Conservation (phyloP, 2,888 invertebrate species). For the Orthosia cruda region DNA sequence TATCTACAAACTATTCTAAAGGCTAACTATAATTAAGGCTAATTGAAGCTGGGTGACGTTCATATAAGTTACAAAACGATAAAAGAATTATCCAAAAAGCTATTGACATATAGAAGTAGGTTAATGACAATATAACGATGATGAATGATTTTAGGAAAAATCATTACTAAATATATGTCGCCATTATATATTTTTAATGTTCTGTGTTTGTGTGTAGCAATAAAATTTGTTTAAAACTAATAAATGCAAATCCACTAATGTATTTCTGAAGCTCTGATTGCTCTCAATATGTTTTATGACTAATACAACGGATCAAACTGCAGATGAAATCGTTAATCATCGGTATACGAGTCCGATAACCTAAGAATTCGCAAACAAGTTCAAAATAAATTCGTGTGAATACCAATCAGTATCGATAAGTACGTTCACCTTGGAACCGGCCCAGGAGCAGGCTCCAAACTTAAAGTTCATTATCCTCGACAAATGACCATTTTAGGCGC, state of each 20-base stretch:
- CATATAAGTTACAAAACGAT: slow-evolving; percentile 55
- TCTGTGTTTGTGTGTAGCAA: slow-evolving; percentile 1
- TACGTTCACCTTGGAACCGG: slow-evolving; percentile 90
- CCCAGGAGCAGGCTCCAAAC: slow-evolving; percentile 81
- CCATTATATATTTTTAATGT: background rate
- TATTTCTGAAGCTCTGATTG: slow-evolving; percentile 46
- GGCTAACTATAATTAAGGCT: slow-evolving; percentile 74
- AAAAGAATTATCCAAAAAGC: slow-evolving; percentile 63
- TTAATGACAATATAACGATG: slow-evolving; percentile 76
- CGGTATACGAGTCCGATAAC: slow-evolving; percentile 84
- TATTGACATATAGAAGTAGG: slow-evolving; percentile 73
- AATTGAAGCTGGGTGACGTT: slow-evolving; percentile 66
- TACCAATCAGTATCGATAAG: slow-evolving; percentile 84
- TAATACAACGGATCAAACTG: slow-evolving; percentile 68
- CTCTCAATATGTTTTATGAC: slow-evolving; percentile 56
- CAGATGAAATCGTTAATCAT: slow-evolving; percentile 83
- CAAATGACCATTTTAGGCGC: slow-evolving; percentile 82
- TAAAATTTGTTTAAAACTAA: slow-evolving; percentile 12
- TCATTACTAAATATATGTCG: background rate
- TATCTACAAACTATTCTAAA: background rate
- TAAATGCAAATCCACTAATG: slow-evolving; percentile 22
- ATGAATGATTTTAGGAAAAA: slow-evolving; percentile 37
- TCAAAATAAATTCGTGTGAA: slow-evolving; percentile 86
- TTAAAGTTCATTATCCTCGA: slow-evolving; percentile 88
- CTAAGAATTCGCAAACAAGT: slow-evolving; percentile 85